phyloP scores from a whole-genome alignment of 2,888 invertebrate genomes.

The Acleris holmiana region DNA sequence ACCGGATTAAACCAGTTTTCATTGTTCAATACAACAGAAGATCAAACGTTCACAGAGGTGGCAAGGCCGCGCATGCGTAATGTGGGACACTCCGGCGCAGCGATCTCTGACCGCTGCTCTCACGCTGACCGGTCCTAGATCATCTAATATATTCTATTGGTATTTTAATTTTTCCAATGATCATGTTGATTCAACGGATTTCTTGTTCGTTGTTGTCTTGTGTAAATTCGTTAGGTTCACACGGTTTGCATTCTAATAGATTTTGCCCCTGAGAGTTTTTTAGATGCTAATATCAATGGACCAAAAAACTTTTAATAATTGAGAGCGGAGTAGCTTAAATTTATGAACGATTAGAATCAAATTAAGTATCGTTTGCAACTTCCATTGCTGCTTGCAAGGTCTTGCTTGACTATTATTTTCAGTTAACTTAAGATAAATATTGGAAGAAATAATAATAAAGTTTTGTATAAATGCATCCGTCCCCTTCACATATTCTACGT shows the following conservation, averaged over 20 bases:
- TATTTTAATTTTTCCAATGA: conserved; percentile 59
- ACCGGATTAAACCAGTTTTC: conserved; percentile 44
- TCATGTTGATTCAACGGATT: conserved; percentile 56
- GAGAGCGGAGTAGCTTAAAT: too few relatives aligned
- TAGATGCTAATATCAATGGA: neutral
- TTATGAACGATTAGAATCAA: too few relatives aligned
- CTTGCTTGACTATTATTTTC: too few relatives aligned
- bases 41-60: conserved; percentile 75
- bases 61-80: conserved; percentile 68
- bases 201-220: conserved; percentile 35
- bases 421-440: too few relatives aligned
- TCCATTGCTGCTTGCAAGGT: too few relatives aligned
- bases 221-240: conserved; percentile 44
- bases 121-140: conserved; percentile 66
- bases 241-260: conserved; percentile 45
- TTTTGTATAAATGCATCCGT: conserved; percentile 39
- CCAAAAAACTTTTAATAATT: too few relatives aligned
- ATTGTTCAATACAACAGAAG: conserved; percentile 48
- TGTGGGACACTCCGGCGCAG: conserved; percentile 54
- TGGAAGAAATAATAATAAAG: too few relatives aligned
- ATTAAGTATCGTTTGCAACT: too few relatives aligned
- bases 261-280: neutral
- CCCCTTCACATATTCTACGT: conserved; percentile 51
- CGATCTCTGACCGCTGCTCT: conserved; percentile 62
- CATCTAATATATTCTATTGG: conserved; percentile 64